Conservation (phyloP, 2,888 invertebrate genomes). For the Crematogaster levior region DNA sequence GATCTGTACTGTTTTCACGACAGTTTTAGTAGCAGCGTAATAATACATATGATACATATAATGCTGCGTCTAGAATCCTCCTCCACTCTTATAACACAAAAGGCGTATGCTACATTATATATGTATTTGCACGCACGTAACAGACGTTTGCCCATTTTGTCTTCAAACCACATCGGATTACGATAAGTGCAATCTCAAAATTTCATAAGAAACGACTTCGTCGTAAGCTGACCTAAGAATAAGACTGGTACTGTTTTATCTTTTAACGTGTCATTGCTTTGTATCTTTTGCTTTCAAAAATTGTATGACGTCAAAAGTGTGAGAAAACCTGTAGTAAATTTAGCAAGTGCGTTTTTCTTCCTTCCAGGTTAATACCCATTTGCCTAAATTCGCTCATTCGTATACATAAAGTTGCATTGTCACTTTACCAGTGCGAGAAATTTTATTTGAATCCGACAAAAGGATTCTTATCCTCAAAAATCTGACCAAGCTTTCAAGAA, state of each 20-base stretch:
- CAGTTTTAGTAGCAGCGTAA: constrained; percentile 18
- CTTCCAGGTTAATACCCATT: constrained; percentile 20
- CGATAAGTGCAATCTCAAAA: constrained; percentile 39
- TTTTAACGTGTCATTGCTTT: constrained; percentile 1
- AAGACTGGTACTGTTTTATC: neutral
- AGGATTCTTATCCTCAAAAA: constrained; percentile 9
- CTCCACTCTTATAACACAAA: constrained; percentile 32
- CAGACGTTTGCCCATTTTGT: neutral
- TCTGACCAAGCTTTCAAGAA: constrained; percentile 29
- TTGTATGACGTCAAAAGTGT: neutral
- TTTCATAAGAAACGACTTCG: constrained; percentile 5
- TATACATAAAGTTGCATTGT: constrained; percentile 12
- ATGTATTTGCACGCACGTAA: constrained; percentile 41
- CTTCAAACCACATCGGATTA: neutral
- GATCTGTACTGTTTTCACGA: constrained; percentile 25
- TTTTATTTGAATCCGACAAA: constrained; percentile 49
- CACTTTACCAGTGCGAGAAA: neutral
- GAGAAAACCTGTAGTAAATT: constrained; percentile 9
- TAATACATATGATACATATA: constrained; percentile 27
- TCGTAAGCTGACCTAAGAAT: neutral
- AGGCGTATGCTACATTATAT: constrained; percentile 25
- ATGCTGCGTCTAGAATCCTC: neutral
- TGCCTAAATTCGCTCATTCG: constrained; percentile 18
- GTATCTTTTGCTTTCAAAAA: neutral
- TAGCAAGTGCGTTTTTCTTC: constrained; percentile 1